A percentile compares a stretch with the other conserved stretches of the same genome.
These are phyloP conservation scores for Anguilla obscura DNA, from an alignment of 2,797 vertebrate genomes.

Conservation along the genomic window DNA sequence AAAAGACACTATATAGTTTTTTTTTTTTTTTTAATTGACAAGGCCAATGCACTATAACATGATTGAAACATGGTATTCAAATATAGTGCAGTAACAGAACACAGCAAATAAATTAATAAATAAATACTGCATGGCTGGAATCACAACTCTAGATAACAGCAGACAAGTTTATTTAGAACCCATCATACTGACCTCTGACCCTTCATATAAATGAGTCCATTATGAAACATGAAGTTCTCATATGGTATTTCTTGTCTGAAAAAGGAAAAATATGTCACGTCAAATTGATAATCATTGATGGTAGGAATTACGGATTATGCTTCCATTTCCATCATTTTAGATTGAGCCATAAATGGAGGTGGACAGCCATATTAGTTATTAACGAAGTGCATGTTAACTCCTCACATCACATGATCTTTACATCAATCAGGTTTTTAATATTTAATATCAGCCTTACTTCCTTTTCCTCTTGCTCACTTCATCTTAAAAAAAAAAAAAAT, in stretches of 20 bases:
- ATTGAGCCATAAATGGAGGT: conserved; percentile 24
- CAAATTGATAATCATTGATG: not conserved
- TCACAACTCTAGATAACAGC: not conserved
- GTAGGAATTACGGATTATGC: conserved; percentile 18
- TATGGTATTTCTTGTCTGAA: not conserved
- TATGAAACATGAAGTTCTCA: not conserved
- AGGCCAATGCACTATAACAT: not conserved
- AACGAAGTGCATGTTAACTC: conserved; percentile 19
- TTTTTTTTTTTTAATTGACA: conserved; percentile 46
- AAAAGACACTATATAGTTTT: conserved; percentile 27
- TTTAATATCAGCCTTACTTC: conserved; percentile 2
- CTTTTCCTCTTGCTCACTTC: not conserved
- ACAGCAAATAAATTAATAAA: not conserved
- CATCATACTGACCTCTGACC: not conserved
- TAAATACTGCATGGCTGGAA: not conserved
- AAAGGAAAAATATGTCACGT: conserved; percentile 27
- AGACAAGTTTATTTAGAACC: not conserved
- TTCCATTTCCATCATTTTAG: conserved; percentile 25
- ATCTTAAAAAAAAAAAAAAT: not conserved
- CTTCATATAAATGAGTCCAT: not conserved
- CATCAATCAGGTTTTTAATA: conserved; percentile 35
- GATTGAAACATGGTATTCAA: not conserved
- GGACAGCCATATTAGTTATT: conserved; percentile 15
- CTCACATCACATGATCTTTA: conserved; percentile 33
- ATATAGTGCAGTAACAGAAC: not conserved